Percentiles rank a stretch among this genome's conserved stretches.
Conservation (phyloP, 2,888 invertebrate genomes). For the Leptopilina drosophilae region DNA sequence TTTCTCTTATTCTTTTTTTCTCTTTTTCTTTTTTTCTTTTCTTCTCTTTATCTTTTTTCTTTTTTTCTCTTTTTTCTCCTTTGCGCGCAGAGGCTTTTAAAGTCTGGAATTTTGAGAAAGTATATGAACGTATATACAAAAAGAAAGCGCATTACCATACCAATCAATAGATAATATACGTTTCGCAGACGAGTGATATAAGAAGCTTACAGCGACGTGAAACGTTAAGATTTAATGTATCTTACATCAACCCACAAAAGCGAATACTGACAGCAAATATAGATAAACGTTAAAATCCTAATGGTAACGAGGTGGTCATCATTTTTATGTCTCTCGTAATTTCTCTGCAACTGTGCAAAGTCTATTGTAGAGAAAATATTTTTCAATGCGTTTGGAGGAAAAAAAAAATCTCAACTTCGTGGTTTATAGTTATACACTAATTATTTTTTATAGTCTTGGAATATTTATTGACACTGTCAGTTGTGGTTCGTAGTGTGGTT, state of each 20-base stretch:
- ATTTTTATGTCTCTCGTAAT: not conserved
- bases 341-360: no score
- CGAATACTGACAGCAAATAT: not conserved
- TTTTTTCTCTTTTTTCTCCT: not conserved
- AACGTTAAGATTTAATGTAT: not conserved
- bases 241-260: slow-evolving; percentile 4
- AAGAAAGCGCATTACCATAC: slow-evolving; percentile 27
- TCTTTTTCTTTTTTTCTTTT: not conserved
- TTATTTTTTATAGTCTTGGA: no score
- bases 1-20: no score
- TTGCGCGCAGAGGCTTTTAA: not conserved
- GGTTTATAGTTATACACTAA: no score
- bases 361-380: no score
- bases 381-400: no score
- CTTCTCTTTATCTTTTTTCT: no score
- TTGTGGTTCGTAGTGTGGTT: no score
- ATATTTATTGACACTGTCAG: no score
- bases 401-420: no score
- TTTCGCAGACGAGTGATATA: slow-evolving; percentile 11
- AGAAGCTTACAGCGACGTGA: slow-evolving; percentile 2
- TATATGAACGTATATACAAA: not conserved
- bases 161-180: slow-evolving; percentile 23
- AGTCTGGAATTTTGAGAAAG: not conserved
- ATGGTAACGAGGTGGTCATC: slow-evolving; percentile 14
- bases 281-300: slow-evolving; percentile 5